Evolutionary conservation across 2,113 vertebrate species (phyloP), one percentile per base, ranked within the genome.

Genomic region (Axis porcinus): DNA sequence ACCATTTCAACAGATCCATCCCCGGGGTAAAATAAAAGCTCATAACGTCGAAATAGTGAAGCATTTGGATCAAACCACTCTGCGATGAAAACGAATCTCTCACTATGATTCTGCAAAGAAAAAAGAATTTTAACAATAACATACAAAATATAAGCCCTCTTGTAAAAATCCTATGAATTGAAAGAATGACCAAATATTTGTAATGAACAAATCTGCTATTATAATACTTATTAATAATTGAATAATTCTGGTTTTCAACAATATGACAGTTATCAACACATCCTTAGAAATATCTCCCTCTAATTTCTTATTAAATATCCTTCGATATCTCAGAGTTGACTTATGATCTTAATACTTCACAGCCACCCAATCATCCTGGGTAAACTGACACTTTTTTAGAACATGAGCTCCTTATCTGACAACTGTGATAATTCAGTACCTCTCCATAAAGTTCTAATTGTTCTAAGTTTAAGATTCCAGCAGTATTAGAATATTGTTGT

Each of bases 1-100:
- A 99, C 99, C 99, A 99, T 99, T 98, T 99, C 99, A 94, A 99
- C 99, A 3, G 99, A 99, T 95, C 99, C 98, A 98, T 99, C 99
- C 94, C 98, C 99, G 19, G 99, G 99, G 95, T 99, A 99, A 99
- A 98, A 99, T 50, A 99, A 98, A 67, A 99, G 99, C 47, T 99
- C 99, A 67, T 99, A 99, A 74, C 99, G 99, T 23, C 99, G 99
- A 52, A 99, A 98, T 82, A 99, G 99, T 11, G 99, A 98, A 64
- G 99, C 99, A 78, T 98, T 99, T 11, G 99, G 98, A 98, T 99
- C 99, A 82, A 99, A 99, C 99, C 99, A 99, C 97, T 99, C 99
- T 45, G 99, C 98, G 74, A 99, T 99, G 97, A 99, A 99, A 96
- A 99, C 99, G 9, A 98, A 99, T 89, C 99, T 99, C 57, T 99